Evolutionary conservation across 2,797 vertebrate genomes (phyloP).

Genomic region (Sebastes vulpes): DNA sequence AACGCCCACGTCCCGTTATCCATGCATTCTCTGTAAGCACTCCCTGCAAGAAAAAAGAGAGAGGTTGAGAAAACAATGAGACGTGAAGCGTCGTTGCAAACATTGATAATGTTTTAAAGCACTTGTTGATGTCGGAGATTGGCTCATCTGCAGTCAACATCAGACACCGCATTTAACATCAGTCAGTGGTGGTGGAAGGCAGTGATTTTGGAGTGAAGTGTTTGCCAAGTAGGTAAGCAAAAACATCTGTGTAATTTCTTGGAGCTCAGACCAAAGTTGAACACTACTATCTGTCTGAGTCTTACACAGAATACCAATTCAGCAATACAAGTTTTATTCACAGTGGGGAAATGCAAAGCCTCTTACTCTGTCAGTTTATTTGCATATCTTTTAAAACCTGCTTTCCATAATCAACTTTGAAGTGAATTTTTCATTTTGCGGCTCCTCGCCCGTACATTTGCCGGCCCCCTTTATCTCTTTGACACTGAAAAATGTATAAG

Average conservation of each 20-base stretch:
- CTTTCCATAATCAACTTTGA: conserved; percentile 64
- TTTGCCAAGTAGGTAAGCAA: conserved; percentile 1
- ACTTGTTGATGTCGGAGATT: not conserved
- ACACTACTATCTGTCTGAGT: conserved; percentile 13
- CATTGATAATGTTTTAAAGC: not conserved
- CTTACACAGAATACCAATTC: conserved; percentile 55
- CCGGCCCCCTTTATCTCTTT: conserved; percentile 35
- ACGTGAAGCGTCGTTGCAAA: not conserved
- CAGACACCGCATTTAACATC: not conserved
- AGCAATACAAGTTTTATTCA: conserved; percentile 45
- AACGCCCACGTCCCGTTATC: conserved; percentile 97
- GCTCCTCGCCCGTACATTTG: conserved; percentile 12
- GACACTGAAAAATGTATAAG: not conserved
- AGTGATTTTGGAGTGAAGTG: conserved; percentile 12
- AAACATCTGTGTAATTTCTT: conserved; percentile 41
- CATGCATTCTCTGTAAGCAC: conserved; percentile 94
- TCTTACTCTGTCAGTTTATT: conserved; percentile 67
- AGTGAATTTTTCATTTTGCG: conserved; percentile 41
- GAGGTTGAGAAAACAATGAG: not conserved
- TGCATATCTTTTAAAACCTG: conserved; percentile 73
- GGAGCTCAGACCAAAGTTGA: conserved; percentile 49
- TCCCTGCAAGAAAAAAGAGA: conserved; percentile 85
- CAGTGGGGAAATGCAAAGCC: conserved; percentile 64
- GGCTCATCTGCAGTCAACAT: not conserved
- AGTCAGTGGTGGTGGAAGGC: not conserved